phyloP scores from a whole-genome alignment of 2,888 invertebrate genomes.

The Lacanobia wlatinum region DNA sequence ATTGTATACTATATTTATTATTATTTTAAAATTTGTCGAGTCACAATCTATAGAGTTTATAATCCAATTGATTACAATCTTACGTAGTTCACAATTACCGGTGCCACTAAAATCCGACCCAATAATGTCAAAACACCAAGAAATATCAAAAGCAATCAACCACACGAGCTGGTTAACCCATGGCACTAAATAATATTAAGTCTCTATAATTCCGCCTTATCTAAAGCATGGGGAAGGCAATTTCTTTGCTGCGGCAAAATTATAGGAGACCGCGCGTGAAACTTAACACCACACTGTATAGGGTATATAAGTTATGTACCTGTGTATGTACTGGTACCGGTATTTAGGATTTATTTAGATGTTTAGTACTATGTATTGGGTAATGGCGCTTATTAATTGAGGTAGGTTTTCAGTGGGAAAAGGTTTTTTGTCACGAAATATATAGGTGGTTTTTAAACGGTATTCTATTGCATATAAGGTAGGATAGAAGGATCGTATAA shows the following conservation, averaged over 20 bases:
- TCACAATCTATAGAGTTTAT: too few species aligned
- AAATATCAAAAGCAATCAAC: slow-evolving; percentile 41
- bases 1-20: too few species aligned
- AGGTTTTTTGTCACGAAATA: background rate
- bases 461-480: too few species aligned
- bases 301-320: slow-evolving; percentile 30
- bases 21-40: too few species aligned
- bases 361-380: slow-evolving; percentile 35
- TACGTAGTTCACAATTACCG: too few species aligned
- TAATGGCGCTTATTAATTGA: slow-evolving; percentile 32
- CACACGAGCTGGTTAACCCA: slow-evolving; percentile 22
- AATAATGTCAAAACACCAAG: slow-evolving; percentile 36
- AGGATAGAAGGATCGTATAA: background rate
- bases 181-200: slow-evolving; percentile 70
- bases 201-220: slow-evolving; percentile 79
- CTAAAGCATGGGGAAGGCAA: slow-evolving; percentile 70
- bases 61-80: too few species aligned
- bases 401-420: background rate
- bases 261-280: slow-evolving; percentile 75
- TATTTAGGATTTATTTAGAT: slow-evolving; percentile 47
- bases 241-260: slow-evolving; percentile 80
- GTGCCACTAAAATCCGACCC: background rate
- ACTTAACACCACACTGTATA: slow-evolving; percentile 69
- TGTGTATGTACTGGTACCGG: slow-evolving; percentile 30
- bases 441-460: background rate